Base-by-base conservation (phyloP, 2,888 invertebrate species). In the Clepsis dumicolana region DNA sequence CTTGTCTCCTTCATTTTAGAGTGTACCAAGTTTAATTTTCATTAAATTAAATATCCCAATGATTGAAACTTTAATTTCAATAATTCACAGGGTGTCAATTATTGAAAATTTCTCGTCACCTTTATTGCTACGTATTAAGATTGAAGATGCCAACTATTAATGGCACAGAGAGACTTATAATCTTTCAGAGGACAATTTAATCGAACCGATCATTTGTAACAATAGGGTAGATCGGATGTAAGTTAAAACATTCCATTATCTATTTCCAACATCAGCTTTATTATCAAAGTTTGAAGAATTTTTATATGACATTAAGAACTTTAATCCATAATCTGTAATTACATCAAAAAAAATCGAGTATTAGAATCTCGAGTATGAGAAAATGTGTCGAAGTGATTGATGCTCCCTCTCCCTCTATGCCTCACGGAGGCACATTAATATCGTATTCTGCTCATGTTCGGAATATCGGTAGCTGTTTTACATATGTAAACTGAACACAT, bases 321-420 rank as follows among this genome's bases (percentile, higher is more conserved):
- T 50, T 50, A 44, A 32, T 21, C 29, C 29, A 52, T 54, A 60
- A 64, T 69, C 64, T 63, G 50, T 52, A 64, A 64, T 64, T 69
- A 29, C 64, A 68, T 68, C 64, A 52, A 25, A 25, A 68, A n/a
- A 59, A 64, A 64, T 68, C 53, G 44, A 64, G 63, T 57, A 68
- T 64, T 64, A 59, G 64, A 52, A 64, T 64, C 50, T 64, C 56
- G 59, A 59, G 32, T 53, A 41, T 71, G 77, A 73, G 71, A 76
- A 77, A 80, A 81, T 78, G 80, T 84, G 82, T 83, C 84, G 84
- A 84, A 85, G 83, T 85, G 82, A 87, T 87, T 87, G 86, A 87
- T 87, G 86, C 77, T 72, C 67, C 70, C 59, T 70, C 73, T 71
- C 72, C 66, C 70, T 63, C 67, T 63, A 65, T 71, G 57, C 63